Conservation (phyloP, 2,888 invertebrate genomes). For the Carcina quercana region DNA sequence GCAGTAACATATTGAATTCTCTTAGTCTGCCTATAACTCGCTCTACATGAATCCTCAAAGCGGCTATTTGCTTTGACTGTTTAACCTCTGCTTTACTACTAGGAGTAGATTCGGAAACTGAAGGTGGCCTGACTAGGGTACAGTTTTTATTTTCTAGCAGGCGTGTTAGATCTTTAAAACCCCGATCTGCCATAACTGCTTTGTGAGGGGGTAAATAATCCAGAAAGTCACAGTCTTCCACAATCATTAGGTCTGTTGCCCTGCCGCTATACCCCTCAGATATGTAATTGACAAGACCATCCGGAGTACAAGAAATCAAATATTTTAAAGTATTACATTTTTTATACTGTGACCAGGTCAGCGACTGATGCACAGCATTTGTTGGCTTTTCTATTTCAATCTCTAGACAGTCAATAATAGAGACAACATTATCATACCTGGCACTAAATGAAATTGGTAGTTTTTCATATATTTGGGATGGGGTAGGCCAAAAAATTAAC, state of each 20-base stretch:
- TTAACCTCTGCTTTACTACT: slow-evolving; percentile 9
- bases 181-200: not conserved
- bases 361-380: slow-evolving; percentile 11
- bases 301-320: slow-evolving; percentile 10
- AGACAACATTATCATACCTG: not conserved
- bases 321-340: slow-evolving; percentile 11
- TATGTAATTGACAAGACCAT: slow-evolving; percentile 4
- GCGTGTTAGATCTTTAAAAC: not conserved
- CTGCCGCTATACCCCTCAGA: slow-evolving; percentile 2
- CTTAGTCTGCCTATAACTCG: slow-evolving; percentile 13
- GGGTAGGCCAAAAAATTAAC: slow-evolving; percentile 6
- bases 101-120: slow-evolving; percentile 6
- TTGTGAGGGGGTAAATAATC: not conserved
- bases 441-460: slow-evolving; percentile 7
- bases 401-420: slow-evolving; percentile 13
- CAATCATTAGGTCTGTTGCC: not conserved
- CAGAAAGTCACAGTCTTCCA: not conserved
- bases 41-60: slow-evolving; percentile 15
- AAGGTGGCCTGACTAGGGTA: slow-evolving; percentile 14
- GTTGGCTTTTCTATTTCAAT: slow-evolving; percentile 11
- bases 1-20: slow-evolving; percentile 9
- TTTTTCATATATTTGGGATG: slow-evolving; percentile 3
- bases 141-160: not conserved
- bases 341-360: slow-evolving; percentile 14
- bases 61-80: slow-evolving; percentile 9